Evolutionary conservation across 2,113 vertebrate genomes (phyloP).

Genomic region (Antechinus stuartii): DNA sequence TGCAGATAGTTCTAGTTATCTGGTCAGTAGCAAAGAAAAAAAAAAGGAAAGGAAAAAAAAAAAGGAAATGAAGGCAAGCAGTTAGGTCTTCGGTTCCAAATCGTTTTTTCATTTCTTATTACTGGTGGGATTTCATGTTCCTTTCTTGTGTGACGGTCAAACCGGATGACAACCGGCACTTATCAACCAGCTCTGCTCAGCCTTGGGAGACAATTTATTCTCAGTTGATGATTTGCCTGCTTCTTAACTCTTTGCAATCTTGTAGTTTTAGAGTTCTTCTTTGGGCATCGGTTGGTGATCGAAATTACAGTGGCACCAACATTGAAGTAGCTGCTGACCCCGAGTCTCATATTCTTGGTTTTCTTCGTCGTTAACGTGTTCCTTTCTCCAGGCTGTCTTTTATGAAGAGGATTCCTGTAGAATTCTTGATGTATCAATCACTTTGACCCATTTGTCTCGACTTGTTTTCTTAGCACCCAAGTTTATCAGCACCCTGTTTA

Average conservation of each 20-base stretch:
- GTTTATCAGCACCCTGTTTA: constrained; percentile 87
- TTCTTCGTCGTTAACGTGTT: not conserved
- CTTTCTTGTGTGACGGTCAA: not conserved
- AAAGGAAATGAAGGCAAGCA: constrained; percentile 22
- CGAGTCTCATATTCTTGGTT: not conserved
- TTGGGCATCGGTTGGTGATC: constrained; percentile 1
- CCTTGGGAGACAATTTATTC: not conserved
- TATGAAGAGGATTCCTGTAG: constrained; percentile 77
- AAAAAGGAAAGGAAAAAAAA: not conserved
- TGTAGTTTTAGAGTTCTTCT: not conserved
- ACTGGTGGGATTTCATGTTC: not conserved
- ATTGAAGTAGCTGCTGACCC: not conserved
- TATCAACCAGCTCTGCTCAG: constrained; percentile 15
- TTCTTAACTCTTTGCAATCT: constrained; percentile 12
- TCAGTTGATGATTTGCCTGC: not conserved
- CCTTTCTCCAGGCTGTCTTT: not conserved
- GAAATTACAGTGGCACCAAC: not conserved
- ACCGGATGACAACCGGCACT: not conserved
- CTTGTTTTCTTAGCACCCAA: constrained; percentile 83
- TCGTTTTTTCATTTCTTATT: not conserved
- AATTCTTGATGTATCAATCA: constrained; percentile 87
- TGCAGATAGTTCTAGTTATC: constrained; percentile 14
- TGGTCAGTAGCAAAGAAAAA: not conserved
- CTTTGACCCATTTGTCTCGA: constrained; percentile 91
- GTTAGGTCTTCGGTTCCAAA: not conserved